These are phyloP conservation scores for Stenodema calcarata DNA, from an alignment of 2,888 invertebrate genomes.

Conservation along the genomic window DNA sequence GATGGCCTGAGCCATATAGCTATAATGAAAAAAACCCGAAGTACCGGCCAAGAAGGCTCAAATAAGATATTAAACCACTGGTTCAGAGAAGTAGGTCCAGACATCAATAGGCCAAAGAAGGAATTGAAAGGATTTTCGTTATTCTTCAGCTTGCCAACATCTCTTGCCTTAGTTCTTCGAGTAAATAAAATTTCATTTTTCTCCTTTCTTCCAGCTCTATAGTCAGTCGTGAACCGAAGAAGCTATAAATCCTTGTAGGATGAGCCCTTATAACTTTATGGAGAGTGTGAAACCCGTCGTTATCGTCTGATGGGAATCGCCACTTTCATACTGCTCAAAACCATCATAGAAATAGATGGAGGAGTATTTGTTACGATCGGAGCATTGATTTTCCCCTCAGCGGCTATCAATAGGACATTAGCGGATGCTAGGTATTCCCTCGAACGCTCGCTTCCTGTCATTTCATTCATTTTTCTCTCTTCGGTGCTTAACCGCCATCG, in stretches of 20 bases:
- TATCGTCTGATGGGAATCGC: not conserved
- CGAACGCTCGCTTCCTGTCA: not conserved
- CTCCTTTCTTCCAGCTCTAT: not conserved
- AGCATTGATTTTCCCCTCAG: not conserved
- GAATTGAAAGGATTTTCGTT: no score
- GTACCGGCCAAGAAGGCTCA: no score
- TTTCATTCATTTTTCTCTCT: not conserved
- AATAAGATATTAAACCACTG: no score
- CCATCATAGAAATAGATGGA: not conserved
- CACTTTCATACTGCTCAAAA: not conserved
- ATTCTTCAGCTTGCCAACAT: no score
- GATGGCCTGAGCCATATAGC: no score
- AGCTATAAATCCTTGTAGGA: not conserved
- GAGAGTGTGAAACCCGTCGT: not conserved
- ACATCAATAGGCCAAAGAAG: no score
- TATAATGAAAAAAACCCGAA: no score
- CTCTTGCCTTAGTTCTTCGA: not conserved
- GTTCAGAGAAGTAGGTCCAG: no score
- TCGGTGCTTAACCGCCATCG: no score
- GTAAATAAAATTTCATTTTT: not conserved
- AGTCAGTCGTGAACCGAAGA: not conserved
- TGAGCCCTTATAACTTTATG: not conserved
- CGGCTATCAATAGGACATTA: not conserved
- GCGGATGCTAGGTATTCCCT: not conserved
- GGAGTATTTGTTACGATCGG: not conserved